Conservation (phyloP, 2,888 invertebrate species). For the Agrochola macilenta region DNA sequence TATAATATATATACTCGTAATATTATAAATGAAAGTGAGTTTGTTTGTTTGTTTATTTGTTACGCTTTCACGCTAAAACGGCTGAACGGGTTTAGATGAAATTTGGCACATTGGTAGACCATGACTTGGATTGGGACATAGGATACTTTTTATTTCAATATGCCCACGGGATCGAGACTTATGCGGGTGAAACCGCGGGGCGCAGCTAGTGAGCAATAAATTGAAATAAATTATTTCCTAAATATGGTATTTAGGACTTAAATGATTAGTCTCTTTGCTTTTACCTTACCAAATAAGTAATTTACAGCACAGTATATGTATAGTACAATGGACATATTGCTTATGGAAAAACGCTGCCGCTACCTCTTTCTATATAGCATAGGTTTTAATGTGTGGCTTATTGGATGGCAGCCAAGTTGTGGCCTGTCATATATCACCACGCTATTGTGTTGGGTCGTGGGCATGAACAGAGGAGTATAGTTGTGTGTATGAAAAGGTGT, state of each 20-base stretch:
- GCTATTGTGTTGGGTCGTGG: constrained; percentile 45
- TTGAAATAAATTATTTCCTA: neutral
- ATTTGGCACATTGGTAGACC: too few species aligned
- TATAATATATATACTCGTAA: too few species aligned
- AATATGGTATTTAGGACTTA: too few species aligned
- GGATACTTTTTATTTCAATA: too few species aligned
- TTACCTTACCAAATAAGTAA: neutral
- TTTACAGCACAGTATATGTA: neutral
- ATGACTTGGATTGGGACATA: too few species aligned
- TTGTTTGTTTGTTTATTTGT: too few species aligned
- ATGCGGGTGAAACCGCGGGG: too few species aligned
- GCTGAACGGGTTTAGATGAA: too few species aligned
- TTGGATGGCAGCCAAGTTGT: constrained; percentile 55
- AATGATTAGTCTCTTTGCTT: neutral
- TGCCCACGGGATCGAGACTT: too few species aligned
- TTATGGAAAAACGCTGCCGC: constrained; percentile 10
- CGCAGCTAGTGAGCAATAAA: too few species aligned
- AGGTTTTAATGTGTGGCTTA: constrained; percentile 39
- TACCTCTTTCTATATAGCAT: constrained; percentile 4
- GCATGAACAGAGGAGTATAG: constrained; percentile 41
- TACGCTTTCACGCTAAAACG: too few species aligned
- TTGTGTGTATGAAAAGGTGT: constrained; percentile 27
- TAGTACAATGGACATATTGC: neutral
- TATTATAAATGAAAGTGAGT: too few species aligned
- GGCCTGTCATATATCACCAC: constrained; percentile 52